Base-by-base conservation (phyloP, 2,113 vertebrate genomes). In the Paedocypris sp. region DNA sequence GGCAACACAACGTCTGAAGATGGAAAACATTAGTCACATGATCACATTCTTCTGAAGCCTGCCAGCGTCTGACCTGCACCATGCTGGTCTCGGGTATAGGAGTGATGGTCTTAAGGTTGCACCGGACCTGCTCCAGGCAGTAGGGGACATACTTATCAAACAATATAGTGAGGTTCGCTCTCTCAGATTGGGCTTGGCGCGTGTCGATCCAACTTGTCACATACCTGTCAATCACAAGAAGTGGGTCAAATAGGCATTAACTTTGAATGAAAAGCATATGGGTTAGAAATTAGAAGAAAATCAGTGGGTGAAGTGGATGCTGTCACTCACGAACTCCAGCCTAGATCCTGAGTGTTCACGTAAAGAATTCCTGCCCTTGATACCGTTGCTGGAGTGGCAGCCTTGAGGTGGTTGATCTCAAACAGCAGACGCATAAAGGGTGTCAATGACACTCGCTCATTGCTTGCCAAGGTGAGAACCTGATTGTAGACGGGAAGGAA, bases 11-110 rank as follows among this genome's bases (percentile, higher is more conserved):
- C 10, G 73, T 87, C 83, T 89, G 69, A 64, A 28, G 59, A 6
- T 62, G 2, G 72, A 15, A 51, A 1, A 67, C 26, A 64, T 16
- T 1, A 11, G 60, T 4, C 0, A 25, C 7, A 45, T 11, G 16
- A 16, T 22, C 36, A 8, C 10, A 12, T 22, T 11, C 7, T 26
- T 42, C 23, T 57, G 10, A 39, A 33, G 49, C 16, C 29, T 19
- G 15, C 13, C 11, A 28, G 19, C 16, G 16, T 10, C 16, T 2
- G 54, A 85, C 83, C 75, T 80, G 70, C 12, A 83, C 78, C 82
- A 90, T 83, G 70, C 85, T 88, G 64, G 60, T 87, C 69, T 92
- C 87, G 29, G 87, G 83, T 66, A 92, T 62, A 4, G 81, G 77
- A 19, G 82, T 78, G 77, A 87, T 76, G 12, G 78, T 86, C 82